Conservation (phyloP, 2,113 vertebrate species). For the Fregetta grallaria region DNA sequence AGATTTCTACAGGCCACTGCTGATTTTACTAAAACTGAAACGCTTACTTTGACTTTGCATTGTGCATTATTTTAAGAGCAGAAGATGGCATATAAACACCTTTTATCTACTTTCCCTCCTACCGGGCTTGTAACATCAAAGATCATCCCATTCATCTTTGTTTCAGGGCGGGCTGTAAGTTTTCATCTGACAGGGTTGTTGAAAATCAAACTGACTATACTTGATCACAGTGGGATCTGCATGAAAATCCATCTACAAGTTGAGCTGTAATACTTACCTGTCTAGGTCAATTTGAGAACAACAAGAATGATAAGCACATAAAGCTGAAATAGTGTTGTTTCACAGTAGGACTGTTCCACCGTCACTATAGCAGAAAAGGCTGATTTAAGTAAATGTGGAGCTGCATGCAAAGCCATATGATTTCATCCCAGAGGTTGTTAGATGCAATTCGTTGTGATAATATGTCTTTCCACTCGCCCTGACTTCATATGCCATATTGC, state of each 20-base stretch:
- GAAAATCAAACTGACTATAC: constrained; percentile 56
- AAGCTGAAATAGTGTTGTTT: constrained; percentile 36
- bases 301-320: constrained; percentile 47
- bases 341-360: constrained; percentile 29
- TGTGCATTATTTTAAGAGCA: constrained; percentile 51
- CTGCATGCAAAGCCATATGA: background rate
- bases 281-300: constrained; percentile 60
- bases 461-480: background rate
- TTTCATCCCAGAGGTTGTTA: background rate
- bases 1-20: background rate
- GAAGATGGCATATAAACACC: constrained; percentile 54
- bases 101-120: constrained; percentile 62
- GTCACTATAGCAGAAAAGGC: background rate
- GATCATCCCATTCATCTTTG: constrained; percentile 41
- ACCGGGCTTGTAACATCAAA: constrained; percentile 52
- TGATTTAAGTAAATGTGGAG: background rate
- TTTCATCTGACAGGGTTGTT: constrained; percentile 46
- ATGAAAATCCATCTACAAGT: constrained; percentile 58
- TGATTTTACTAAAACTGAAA: constrained; percentile 22
- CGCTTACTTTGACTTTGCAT: background rate
- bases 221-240: constrained; percentile 67
- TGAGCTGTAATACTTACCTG: constrained; percentile 52
- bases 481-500: background rate
- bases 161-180: constrained; percentile 27
- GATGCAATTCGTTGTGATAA: background rate